Conservation (phyloP, 1,140 invertebrate genomes). For the Papilio glaucus region DNA sequence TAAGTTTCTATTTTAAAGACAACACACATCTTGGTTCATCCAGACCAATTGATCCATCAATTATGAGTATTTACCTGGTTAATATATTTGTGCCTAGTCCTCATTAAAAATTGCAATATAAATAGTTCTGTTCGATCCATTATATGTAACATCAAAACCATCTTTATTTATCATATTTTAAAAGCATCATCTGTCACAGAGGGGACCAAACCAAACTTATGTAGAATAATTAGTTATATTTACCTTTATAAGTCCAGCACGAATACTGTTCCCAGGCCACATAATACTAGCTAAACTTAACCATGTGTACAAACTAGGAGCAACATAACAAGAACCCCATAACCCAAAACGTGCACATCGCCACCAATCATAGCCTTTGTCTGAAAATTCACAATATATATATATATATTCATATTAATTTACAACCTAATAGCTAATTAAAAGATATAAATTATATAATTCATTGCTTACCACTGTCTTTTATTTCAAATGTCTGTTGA, state of each 20-base stretch:
- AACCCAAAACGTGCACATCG: constrained; percentile 72
- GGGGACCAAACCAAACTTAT: too few species aligned
- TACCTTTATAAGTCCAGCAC: constrained; percentile 71
- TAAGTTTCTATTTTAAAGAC: neutral
- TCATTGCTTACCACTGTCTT: constrained; percentile 63
- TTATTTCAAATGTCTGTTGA: constrained; percentile 76
- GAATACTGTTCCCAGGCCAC: constrained; percentile 71
- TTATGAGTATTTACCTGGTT: too few species aligned
- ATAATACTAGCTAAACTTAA: constrained; percentile 71
- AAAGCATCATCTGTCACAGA: too few species aligned
- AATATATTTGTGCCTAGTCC: too few species aligned
- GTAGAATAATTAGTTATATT: constrained; percentile 30
- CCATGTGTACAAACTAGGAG: constrained; percentile 76
- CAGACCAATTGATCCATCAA: neutral
- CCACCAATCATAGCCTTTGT: constrained; percentile 71
- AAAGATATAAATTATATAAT: constrained; percentile 17
- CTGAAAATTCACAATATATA: constrained; percentile 42
- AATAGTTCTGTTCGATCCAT: too few species aligned
- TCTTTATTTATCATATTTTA: too few species aligned
- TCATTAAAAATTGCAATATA: too few species aligned
- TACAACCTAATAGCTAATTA: too few species aligned
- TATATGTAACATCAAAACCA: too few species aligned
- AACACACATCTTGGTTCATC: neutral
- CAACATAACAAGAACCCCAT: constrained; percentile 79
- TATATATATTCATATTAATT: too few species aligned